These are phyloP conservation scores for Tinamus major DNA, from an alignment of 2,797 vertebrate genomes.

Conservation along the genomic window DNA sequence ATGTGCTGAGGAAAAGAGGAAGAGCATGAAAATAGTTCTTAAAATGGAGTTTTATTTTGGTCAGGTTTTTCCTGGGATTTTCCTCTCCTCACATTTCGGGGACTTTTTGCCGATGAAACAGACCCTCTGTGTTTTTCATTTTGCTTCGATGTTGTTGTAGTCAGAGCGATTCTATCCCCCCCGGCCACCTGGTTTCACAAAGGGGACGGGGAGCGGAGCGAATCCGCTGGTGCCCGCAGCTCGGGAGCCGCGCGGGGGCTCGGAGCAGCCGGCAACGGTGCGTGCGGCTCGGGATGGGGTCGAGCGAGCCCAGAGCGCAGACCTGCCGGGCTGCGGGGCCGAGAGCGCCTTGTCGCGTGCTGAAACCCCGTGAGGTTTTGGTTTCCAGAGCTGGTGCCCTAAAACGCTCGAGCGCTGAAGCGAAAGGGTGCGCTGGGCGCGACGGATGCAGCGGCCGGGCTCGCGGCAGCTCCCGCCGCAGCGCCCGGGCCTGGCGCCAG, in stretches of 20 bases:
- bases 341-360: rapidly evolving
- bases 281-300: too few relatives aligned
- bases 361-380: background rate
- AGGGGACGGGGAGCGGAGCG: background rate
- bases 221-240: too few relatives aligned
- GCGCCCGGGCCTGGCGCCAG: too few relatives aligned
- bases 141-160: background rate
- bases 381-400: background rate
- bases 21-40: background rate
- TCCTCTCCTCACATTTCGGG: background rate
- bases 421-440: too few relatives aligned
- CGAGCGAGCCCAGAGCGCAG: rapidly evolving
- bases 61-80: slow-evolving; percentile 23
- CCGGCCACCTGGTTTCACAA: background rate
- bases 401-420: background rate
- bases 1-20: slow-evolving; percentile 21
- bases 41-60: background rate
- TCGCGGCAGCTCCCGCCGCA: too few relatives aligned
- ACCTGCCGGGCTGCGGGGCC: background rate
- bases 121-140: background rate
- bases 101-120: background rate
- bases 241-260: rapidly evolving
- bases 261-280: too few relatives aligned
- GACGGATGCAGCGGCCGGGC: too few relatives aligned
- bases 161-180: background rate